phyloP scores from a whole-genome alignment of 2,888 invertebrate species.

The Nemurella pictetii region DNA sequence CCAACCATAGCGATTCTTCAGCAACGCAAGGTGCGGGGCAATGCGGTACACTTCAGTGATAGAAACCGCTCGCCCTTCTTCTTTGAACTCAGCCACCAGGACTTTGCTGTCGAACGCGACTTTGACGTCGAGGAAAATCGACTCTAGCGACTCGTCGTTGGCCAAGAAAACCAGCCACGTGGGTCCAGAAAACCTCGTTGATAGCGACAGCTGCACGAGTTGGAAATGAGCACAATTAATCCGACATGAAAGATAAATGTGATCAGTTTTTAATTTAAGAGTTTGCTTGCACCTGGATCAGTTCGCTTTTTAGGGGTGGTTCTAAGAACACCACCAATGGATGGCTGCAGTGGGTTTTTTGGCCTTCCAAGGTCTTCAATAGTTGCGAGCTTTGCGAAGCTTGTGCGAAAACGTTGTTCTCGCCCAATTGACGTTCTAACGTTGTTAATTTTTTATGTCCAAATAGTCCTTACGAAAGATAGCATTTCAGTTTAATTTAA shows the following conservation, averaged over 20 bases:
- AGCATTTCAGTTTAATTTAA: too few species aligned
- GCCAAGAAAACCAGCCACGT: neutral
- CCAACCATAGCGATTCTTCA: neutral
- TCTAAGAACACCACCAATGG: neutral
- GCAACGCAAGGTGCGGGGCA: neutral
- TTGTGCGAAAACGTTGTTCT: neutral
- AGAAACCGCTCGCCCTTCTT: neutral
- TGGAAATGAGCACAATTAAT: neutral
- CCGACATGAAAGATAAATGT: neutral
- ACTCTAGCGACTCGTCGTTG: neutral
- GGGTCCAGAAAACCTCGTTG: neutral
- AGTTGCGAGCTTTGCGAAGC: neutral
- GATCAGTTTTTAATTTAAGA: neutral
- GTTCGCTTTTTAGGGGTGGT: neutral
- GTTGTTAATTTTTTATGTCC: neutral
- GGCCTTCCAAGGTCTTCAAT: neutral
- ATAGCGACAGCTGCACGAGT: neutral
- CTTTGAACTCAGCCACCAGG: neutral
- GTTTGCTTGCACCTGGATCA: slow-evolving; percentile 2
- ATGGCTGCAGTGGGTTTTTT: neutral
- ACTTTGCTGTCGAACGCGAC: slow-evolving; percentile 4
- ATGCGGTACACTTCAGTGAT: slow-evolving; percentile 21
- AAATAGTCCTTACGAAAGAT: neutral
- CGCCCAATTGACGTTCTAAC: neutral
- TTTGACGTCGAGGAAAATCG: neutral